A percentile compares a stretch with the other conserved stretches of the same genome.
These are phyloP conservation scores for Neoniphon sammara DNA, from an alignment of 2,797 vertebrate genomes.

Conservation along the genomic window DNA sequence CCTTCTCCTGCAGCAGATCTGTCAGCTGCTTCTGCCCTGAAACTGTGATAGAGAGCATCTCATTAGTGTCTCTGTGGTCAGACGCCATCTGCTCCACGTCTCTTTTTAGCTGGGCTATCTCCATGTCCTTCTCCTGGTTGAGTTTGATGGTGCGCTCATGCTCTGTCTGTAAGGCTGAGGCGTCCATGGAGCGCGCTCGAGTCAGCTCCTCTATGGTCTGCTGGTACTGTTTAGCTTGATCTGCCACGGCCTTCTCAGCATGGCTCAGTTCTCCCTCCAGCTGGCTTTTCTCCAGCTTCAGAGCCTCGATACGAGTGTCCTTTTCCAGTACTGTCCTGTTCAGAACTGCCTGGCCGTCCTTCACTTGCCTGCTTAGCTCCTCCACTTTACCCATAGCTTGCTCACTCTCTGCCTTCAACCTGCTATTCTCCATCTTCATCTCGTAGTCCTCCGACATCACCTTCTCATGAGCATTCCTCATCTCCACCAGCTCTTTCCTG, in stretches of 20 bases:
- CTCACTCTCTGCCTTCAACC: slow-evolving; percentile 74
- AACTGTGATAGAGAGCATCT: slow-evolving; percentile 89
- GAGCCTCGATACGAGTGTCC: slow-evolving; percentile 86
- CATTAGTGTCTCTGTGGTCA: slow-evolving; percentile 89
- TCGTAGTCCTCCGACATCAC: slow-evolving; percentile 85
- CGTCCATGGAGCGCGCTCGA: slow-evolving; percentile 82
- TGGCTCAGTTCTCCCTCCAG: slow-evolving; percentile 86
- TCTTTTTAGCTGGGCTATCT: slow-evolving; percentile 86
- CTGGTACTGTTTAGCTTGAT: slow-evolving; percentile 87
- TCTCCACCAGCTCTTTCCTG: slow-evolving; percentile 82
- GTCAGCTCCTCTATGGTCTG: slow-evolving; percentile 88
- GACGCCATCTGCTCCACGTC: slow-evolving; percentile 85
- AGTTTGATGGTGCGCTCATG: slow-evolving; percentile 86
- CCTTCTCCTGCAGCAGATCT: slow-evolving; percentile 92
- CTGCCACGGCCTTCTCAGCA: slow-evolving; percentile 80
- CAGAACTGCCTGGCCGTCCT: slow-evolving; percentile 78
- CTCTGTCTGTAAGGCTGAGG: slow-evolving; percentile 86
- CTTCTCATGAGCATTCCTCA: slow-evolving; percentile 81
- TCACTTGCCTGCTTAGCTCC: slow-evolving; percentile 82
- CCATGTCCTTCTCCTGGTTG: slow-evolving; percentile 90
- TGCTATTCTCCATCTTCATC: slow-evolving; percentile 87
- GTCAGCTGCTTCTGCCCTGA: slow-evolving; percentile 92
- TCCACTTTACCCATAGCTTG: slow-evolving; percentile 64
- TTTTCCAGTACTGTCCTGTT: slow-evolving; percentile 86
- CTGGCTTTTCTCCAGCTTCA: slow-evolving; percentile 88